phyloP scores from a whole-genome alignment of 2,797 vertebrate genomes.

The Streptopelia turtur region DNA sequence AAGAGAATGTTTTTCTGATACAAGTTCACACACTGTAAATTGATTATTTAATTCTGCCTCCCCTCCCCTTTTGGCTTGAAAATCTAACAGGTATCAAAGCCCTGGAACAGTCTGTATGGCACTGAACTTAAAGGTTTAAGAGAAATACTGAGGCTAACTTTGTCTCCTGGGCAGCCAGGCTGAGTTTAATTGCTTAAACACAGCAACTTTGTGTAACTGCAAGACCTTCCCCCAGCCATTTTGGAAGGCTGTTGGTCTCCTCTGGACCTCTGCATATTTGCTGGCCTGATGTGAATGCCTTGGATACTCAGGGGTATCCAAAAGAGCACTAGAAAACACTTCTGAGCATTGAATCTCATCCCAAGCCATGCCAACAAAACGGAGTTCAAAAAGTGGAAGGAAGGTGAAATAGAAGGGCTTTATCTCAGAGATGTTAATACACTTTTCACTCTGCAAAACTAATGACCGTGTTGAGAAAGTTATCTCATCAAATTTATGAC shows the following conservation, averaged over 20 bases:
- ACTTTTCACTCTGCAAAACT: not conserved
- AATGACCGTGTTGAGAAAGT: not conserved
- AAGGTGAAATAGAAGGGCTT: not conserved
- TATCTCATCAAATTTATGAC: not conserved
- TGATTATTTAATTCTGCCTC: not conserved
- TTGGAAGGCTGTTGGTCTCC: not conserved
- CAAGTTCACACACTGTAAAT: not conserved
- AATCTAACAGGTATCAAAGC: not conserved
- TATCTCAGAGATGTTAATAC: not conserved
- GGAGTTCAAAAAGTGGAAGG: not conserved
- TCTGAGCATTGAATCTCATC: not conserved
- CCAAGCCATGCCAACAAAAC: not conserved
- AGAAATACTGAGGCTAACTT: not conserved
- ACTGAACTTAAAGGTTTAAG: not conserved
- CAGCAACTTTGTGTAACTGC: not conserved
- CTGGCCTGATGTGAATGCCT: not conserved
- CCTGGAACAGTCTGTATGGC: not conserved
- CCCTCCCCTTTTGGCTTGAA: not conserved
- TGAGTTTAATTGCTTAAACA: not conserved
- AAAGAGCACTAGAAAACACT: not conserved
- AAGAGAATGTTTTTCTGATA: not conserved
- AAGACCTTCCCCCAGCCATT: not conserved
- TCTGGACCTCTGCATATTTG: not conserved
- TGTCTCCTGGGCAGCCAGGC: not conserved
- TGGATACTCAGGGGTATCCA: not conserved